phyloP scores from a whole-genome alignment of 1,140 invertebrate genomes.

The Micrasema minimum region DNA sequence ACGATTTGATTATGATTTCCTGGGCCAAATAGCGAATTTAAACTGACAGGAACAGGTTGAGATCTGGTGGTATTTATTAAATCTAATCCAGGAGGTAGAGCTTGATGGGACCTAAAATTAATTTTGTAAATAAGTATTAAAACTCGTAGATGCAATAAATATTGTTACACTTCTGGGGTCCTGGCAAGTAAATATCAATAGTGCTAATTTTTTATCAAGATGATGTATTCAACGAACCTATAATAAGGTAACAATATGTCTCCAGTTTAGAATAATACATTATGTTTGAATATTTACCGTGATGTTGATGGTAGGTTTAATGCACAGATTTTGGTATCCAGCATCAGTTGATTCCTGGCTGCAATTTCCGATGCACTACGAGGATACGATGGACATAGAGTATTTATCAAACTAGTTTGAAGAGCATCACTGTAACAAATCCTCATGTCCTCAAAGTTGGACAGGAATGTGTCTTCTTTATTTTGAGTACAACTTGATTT shows the following conservation, averaged over 20 bases:
- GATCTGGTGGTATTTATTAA: slow-evolving; percentile 43
- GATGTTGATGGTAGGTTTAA: slow-evolving; percentile 42
- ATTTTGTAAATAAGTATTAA: not conserved
- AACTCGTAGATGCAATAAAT: too few relatives aligned
- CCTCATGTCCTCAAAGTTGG: not conserved
- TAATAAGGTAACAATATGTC: too few relatives aligned
- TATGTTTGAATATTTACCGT: slow-evolving; percentile 20
- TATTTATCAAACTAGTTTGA: not conserved
- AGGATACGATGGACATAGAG: not conserved
- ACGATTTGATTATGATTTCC: slow-evolving; percentile 34
- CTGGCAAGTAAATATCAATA: too few relatives aligned
- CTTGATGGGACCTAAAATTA: slow-evolving; percentile 41
- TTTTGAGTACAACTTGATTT: slow-evolving; percentile 9
- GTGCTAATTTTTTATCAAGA: too few relatives aligned
- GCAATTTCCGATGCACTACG: not conserved
- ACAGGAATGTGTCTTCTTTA: not conserved
- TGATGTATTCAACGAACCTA: too few relatives aligned
- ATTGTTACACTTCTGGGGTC: too few relatives aligned
- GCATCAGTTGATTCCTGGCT: slow-evolving; percentile 22
- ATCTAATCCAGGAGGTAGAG: slow-evolving; percentile 38
- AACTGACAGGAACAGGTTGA: slow-evolving; percentile 44
- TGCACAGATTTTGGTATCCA: slow-evolving; percentile 24
- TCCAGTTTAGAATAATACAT: too few relatives aligned
- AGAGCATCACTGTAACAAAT: not conserved
- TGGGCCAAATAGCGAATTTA: slow-evolving; percentile 48